A percentile compares a stretch with the other conserved stretches of the same genome.
Evolutionary conservation across 1,140 invertebrate species (phyloP).

Genomic region (Drosophila truncata): DNA sequence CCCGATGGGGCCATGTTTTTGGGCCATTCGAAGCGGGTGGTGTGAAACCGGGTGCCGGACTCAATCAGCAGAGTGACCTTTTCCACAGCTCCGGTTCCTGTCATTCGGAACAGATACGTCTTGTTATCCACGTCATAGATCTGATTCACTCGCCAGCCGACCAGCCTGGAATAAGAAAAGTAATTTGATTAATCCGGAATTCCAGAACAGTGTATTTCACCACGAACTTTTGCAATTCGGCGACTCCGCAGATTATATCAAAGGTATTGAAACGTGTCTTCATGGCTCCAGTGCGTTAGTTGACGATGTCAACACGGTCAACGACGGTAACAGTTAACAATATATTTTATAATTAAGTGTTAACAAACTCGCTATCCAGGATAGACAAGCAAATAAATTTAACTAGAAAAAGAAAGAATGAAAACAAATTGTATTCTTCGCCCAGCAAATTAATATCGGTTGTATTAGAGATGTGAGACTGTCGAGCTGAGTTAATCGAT

Average conservation of each 20-base stretch:
- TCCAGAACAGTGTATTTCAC: not conserved
- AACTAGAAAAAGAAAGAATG: not conserved
- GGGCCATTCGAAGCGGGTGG: constrained; percentile 98
- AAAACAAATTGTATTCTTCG: constrained; percentile 34
- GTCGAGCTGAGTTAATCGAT: constrained; percentile 1
- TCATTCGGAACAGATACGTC: constrained; percentile 97
- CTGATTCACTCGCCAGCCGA: constrained; percentile 97
- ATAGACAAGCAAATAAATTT: constrained; percentile 13
- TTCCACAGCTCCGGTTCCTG: constrained; percentile 93
- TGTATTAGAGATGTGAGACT: constrained; percentile 11
- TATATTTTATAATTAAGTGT: constrained; percentile 6
- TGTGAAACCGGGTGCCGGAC: constrained; percentile 97
- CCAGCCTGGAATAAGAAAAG: constrained; percentile 87
- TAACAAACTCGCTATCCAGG: constrained; percentile 17
- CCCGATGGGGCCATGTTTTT: constrained; percentile 98
- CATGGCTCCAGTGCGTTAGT: constrained; percentile 87
- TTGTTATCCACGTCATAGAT: constrained; percentile 99
- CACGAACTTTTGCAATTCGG: constrained; percentile 92
- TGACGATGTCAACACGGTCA: constrained; percentile 22
- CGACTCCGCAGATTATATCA: constrained; percentile 94
- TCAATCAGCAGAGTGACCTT: constrained; percentile 94
- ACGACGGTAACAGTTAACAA: not conserved
- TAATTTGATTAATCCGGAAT: not conserved
- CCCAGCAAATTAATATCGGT: constrained; percentile 20
- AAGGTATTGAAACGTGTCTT: constrained; percentile 96